Percentiles rank a stretch among this genome's conserved stretches.
phyloP scores from a whole-genome alignment of 2,888 invertebrate species.

The Cheiracanthium punctorium region DNA sequence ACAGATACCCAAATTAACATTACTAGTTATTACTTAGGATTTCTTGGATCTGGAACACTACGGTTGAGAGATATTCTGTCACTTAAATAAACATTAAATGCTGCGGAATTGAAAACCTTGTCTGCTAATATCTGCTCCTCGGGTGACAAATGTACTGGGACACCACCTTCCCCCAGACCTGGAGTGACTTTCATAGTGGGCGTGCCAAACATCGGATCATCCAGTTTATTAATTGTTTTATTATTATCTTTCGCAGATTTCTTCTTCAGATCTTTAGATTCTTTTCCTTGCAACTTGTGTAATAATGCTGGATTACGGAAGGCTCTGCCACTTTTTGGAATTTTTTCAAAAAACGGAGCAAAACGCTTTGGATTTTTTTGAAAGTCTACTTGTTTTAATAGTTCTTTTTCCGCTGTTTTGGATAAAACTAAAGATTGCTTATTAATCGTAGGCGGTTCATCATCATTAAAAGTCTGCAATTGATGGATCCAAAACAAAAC shows the following conservation, averaged over 20 bases:
- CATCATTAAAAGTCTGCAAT: conserved; percentile 1
- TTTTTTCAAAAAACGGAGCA: conserved; percentile 20
- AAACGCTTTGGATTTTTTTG: conserved; percentile 2
- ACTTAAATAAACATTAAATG: conserved; percentile 91
- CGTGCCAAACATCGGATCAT: not conserved
- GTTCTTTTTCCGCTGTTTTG: not conserved
- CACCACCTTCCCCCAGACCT: conserved; percentile 85
- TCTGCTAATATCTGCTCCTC: conserved; percentile 81
- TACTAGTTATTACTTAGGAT: conserved; percentile 77
- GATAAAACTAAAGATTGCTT: conserved; percentile 8
- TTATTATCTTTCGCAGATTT: not conserved
- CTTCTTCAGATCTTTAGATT: conserved; percentile 5
- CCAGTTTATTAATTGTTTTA: not conserved
- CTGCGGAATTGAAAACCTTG: conserved; percentile 86
- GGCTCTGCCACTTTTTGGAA: not conserved
- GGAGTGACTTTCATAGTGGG: conserved; percentile 61
- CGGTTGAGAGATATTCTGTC: conserved; percentile 91
- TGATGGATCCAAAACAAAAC: conserved; percentile 59
- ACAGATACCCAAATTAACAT: no score
- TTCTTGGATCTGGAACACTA: conserved; percentile 82
- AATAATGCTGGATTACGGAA: conserved; percentile 49
- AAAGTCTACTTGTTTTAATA: not conserved
- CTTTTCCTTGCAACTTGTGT: conserved; percentile 42
- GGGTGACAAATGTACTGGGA: conserved; percentile 82
- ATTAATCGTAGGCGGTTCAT: not conserved